phyloP scores from a whole-genome alignment of 64 coral and sea anemone genomes.

The Anthopleura sola region DNA sequence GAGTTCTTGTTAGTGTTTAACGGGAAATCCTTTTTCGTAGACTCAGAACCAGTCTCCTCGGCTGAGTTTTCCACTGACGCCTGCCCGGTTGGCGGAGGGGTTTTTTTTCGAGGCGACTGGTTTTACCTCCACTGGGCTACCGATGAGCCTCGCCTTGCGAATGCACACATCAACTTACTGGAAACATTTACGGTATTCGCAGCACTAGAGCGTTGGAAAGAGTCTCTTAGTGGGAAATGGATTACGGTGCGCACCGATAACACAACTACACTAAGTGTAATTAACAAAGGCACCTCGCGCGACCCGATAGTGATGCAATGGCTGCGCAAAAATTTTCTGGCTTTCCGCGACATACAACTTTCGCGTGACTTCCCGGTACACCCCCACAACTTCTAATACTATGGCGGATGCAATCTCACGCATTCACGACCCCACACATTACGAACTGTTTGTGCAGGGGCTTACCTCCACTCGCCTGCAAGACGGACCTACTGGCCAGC shows the following conservation, averaged over 20 bases:
- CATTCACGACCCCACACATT: background rate
- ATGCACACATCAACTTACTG: constrained; percentile 34
- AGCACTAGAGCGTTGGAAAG: constrained; percentile 30
- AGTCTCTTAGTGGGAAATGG: constrained; percentile 13
- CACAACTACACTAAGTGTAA: constrained; percentile 19
- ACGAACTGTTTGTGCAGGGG: too few relatives aligned
- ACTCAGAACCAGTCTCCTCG: background rate
- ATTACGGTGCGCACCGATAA: constrained; percentile 51
- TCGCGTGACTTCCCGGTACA: constrained; percentile 13
- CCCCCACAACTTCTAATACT: background rate
- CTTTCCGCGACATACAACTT: constrained; percentile 41
- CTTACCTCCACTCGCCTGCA: too few relatives aligned
- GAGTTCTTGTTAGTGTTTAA: constrained; percentile 35
- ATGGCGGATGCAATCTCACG: background rate
- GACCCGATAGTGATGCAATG: constrained; percentile 12
- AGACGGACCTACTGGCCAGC: too few relatives aligned
- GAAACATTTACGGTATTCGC: constrained; percentile 30
- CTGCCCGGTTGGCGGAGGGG: background rate
- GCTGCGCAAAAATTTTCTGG: constrained; percentile 41
- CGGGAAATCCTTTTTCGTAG: constrained; percentile 25
- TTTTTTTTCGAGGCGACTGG: background rate
- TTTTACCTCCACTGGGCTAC: background rate
- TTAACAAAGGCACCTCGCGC: constrained; percentile 49
- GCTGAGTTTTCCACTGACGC: constrained; percentile 45
- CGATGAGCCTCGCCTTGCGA: background rate